Conservation (phyloP, 2,888 invertebrate species). For the Leptinotarsa juncta region DNA sequence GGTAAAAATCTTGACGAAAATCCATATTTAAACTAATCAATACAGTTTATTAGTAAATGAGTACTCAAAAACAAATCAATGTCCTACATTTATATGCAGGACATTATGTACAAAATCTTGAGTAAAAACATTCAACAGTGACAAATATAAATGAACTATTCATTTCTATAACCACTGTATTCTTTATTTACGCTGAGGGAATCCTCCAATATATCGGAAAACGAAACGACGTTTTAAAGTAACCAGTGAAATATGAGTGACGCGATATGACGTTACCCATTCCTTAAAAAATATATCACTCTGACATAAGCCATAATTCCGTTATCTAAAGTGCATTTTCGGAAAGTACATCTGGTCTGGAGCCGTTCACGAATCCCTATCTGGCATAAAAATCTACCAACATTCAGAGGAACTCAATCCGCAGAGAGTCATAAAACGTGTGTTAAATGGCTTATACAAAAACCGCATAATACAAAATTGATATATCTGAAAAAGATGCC, state of each 20-base stretch:
- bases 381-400: slow-evolving; percentile 40
- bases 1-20: too few species aligned
- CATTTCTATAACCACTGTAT: not conserved
- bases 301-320: slow-evolving; percentile 43
- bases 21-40: too few species aligned
- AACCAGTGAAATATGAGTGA: slow-evolving; percentile 11
- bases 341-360: slow-evolving; percentile 44
- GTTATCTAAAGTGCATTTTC: slow-evolving; percentile 47
- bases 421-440: slow-evolving; percentile 58
- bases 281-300: slow-evolving; percentile 40
- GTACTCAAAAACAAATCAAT: too few species aligned
- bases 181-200: not conserved
- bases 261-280: slow-evolving; percentile 23
- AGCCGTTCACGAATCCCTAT: slow-evolving; percentile 41
- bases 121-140: too few species aligned
- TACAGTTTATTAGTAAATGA: too few species aligned
- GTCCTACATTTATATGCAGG: too few species aligned
- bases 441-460: slow-evolving; percentile 65
- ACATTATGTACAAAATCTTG: too few species aligned
- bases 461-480: slow-evolving; percentile 64
- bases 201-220: not conserved
- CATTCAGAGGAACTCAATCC: slow-evolving; percentile 51
- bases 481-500: slow-evolving; percentile 58
- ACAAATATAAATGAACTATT: not conserved
- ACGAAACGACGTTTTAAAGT: not conserved